Evolutionary conservation across 2,797 vertebrate species (phyloP).

Genomic region (Apogon talboti): DNA sequence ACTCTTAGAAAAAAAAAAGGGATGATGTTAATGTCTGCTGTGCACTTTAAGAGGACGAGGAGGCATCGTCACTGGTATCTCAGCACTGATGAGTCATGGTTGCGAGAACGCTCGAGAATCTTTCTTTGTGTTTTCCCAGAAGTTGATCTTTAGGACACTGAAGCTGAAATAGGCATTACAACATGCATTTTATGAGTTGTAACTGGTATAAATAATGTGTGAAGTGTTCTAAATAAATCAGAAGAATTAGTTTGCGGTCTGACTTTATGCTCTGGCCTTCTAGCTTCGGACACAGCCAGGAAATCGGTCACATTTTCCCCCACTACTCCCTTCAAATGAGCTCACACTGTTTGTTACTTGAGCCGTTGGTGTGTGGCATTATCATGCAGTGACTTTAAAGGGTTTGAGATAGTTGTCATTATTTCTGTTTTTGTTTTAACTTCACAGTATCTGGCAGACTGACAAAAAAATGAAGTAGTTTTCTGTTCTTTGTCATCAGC

Average conservation of each 20-base stretch:
- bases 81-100: conserved; percentile 35
- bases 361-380: conserved; percentile 14
- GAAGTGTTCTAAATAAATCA: conserved; percentile 34
- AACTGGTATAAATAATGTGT: conserved; percentile 37
- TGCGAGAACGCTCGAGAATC: neutral
- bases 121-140: conserved; percentile 1
- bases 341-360: conserved; percentile 31
- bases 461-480: too few species aligned
- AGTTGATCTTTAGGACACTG: conserved; percentile 25
- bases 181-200: conserved; percentile 17
- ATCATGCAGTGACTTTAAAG: conserved; percentile 8
- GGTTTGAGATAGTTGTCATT: neutral
- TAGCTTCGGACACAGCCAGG: conserved; percentile 29
- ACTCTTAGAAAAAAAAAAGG: conserved; percentile 1
- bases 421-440: conserved; percentile 11
- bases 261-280: conserved; percentile 15
- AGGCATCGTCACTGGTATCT: conserved; percentile 25
- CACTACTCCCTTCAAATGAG: conserved; percentile 22
- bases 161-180: neutral
- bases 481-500: too few species aligned
- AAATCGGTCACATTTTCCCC: conserved; percentile 53
- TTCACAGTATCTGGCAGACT: too few species aligned
- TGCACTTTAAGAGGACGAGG: conserved; percentile 29
- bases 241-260: conserved; percentile 42
- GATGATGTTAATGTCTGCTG: conserved; percentile 1